phyloP scores from a whole-genome alignment of 2,113 vertebrate genomes.

The Gasterosteus nipponicus region DNA sequence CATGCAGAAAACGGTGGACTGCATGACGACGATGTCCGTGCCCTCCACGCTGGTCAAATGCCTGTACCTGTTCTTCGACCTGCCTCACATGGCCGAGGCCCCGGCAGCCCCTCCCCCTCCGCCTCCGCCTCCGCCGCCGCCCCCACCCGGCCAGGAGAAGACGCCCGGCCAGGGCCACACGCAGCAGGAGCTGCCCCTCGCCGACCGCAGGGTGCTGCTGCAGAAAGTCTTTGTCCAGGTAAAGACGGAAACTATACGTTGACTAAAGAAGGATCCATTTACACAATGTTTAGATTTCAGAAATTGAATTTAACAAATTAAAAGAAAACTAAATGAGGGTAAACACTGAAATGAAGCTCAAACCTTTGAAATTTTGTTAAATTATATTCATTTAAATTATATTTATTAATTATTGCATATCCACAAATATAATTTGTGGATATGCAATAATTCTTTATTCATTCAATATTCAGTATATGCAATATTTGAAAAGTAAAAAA shows the following conservation, averaged over 20 bases:
- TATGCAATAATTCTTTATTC: no score
- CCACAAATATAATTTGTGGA: no score
- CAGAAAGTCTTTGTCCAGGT: constrained; percentile 99
- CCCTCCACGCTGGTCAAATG: constrained; percentile 99
- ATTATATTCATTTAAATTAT: no score
- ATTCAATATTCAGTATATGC: no score
- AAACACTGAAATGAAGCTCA: no score
- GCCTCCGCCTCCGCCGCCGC: neutral
- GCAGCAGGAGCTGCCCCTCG: constrained; percentile 92
- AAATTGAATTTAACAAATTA: no score
- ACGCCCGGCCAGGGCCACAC: constrained; percentile 70
- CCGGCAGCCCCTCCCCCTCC: constrained; percentile 83
- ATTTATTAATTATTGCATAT: no score
- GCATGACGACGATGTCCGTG: constrained; percentile 99
- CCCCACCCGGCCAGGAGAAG: constrained; percentile 64
- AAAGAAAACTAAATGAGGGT: no score
- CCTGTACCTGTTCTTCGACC: constrained; percentile 99
- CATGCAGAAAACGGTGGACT: constrained; percentile 97
- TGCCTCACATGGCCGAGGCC: constrained; percentile 95
- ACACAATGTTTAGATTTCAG: no score
- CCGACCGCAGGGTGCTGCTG: constrained; percentile 91
- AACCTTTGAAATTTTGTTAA: no score
- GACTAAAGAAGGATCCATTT: no score
- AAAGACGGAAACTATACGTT: neutral
- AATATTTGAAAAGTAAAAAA: no score